phyloP scores from a whole-genome alignment of 2,888 invertebrate genomes.

The Lasioglossum oenotherae region DNA sequence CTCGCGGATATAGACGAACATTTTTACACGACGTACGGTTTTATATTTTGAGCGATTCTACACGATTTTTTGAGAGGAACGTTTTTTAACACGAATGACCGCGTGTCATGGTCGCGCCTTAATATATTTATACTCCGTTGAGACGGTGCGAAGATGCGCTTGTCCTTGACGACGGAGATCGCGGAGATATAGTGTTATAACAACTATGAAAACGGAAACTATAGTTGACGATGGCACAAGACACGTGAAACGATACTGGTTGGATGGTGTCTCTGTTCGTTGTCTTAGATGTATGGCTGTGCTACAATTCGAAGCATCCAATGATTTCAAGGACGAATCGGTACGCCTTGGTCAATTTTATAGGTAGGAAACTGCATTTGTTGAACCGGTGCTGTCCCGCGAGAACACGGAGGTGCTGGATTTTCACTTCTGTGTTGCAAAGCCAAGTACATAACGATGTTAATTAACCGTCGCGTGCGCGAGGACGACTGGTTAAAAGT shows the following conservation, averaged over 20 bases:
- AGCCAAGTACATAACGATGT: background rate
- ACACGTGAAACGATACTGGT: slow-evolving; percentile 41
- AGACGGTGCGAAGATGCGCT: slow-evolving; percentile 4
- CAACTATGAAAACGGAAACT: background rate
- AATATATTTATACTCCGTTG: slow-evolving; percentile 43
- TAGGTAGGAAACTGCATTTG: slow-evolving; percentile 56
- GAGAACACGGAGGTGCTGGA: slow-evolving; percentile 29
- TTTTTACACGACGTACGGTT: slow-evolving; percentile 61
- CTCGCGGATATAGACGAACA: slow-evolving; percentile 15
- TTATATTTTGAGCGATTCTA: slow-evolving; percentile 44
- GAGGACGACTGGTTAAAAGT: background rate
- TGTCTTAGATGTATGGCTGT: slow-evolving; percentile 61
- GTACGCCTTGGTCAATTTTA: slow-evolving; percentile 2
- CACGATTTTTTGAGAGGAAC: slow-evolving; percentile 34
- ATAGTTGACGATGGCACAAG: background rate
- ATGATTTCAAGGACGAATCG: slow-evolving; percentile 16
- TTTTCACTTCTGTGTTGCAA: slow-evolving; percentile 37
- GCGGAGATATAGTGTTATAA: slow-evolving; percentile 6
- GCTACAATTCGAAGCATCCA: slow-evolving; percentile 49
- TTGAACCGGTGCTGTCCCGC: slow-evolving; percentile 43
- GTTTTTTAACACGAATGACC: slow-evolving; percentile 41
- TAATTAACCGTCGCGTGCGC: slow-evolving; percentile 8
- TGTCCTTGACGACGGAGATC: background rate
- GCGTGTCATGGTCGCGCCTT: slow-evolving; percentile 36
- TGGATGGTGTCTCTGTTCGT: slow-evolving; percentile 31